A percentile compares a stretch with the other conserved stretches of the same genome.
phyloP scores from a whole-genome alignment of 2,113 vertebrate genomes.

The Atlantisia rogersi region DNA sequence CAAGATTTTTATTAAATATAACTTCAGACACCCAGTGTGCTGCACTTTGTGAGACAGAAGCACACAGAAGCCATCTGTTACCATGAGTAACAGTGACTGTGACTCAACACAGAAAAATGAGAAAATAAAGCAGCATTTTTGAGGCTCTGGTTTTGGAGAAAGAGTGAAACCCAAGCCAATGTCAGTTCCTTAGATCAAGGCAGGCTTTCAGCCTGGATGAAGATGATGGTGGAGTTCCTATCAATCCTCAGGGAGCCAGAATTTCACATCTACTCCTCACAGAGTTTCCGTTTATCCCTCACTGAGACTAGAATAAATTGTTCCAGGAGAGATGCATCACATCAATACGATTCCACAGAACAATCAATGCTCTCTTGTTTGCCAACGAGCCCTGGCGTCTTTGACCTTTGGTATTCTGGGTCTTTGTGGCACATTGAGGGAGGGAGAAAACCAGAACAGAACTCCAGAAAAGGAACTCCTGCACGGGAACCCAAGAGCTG shows the following conservation, averaged over 20 bases:
- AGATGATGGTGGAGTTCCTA: neutral
- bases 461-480: neutral
- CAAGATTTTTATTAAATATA: neutral
- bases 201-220: neutral
- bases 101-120: neutral
- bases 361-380: too few species aligned
- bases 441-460: neutral
- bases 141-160: neutral
- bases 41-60: neutral
- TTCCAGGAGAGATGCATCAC: neutral
- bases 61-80: neutral
- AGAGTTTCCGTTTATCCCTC: neutral
- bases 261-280: neutral
- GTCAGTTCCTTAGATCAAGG: neutral
- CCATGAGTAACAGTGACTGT: neutral
- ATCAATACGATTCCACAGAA: too few species aligned
- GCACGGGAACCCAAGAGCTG: neutral
- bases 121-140: neutral
- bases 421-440: neutral
- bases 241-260: neutral
- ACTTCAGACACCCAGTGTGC: neutral
- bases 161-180: neutral
- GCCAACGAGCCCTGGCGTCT: neutral
- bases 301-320: neutral
- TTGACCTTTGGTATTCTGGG: accelerated